Base-by-base conservation (phyloP, 2,797 vertebrate genomes). In the Helarctos malayanus region DNA sequence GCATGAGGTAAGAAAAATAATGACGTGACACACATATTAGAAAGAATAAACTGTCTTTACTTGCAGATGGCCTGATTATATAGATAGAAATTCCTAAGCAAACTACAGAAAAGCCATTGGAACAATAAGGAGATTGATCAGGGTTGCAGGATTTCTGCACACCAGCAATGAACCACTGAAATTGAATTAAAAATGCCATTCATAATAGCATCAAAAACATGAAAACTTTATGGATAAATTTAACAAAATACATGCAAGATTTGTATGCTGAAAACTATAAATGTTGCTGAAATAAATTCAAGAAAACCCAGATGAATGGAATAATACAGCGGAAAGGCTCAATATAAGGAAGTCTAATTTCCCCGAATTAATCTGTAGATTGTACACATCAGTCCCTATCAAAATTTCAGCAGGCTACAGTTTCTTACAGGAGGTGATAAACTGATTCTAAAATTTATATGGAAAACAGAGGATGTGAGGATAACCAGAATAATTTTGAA, bases 101-200 rank as follows among this genome's bases (percentile, higher is more conserved):
- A 89, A 81, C 25, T 65, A 71, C 90, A 93, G 63, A 80, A 82
- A 45, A 63, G 18, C 25, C 80, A 12, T 65, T 96, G 61, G 38
- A 95, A 82, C 65, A 89, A 78, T 83, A 87, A 87, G 10, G 25
- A 7, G 35, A 41, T 95, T 32, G 93, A 56, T 56, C 71, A 65
- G n/a, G 4, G 7, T 68, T 89, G 47, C 9, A 92, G 35, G 15
- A 61, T 87, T 89, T 95, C 56, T 79, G 0, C 73, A 29, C 61
- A 59, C 41, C 76, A 87, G 14, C 18, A 49, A 4, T 68, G 12
- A 76, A 54, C 47, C 81, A 68, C 1, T 61, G 47, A 63, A 91
- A 79, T 87, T 75, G 56, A 57, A 68, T 94, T 93, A 82, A 47
- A 96, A 92, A 80, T 59, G 38, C 61, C 78, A 76, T 94, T 83